Percentiles rank a stretch among this genome's conserved stretches.
phyloP scores from a whole-genome alignment of 2,888 invertebrate genomes.

The Dyspetes luteomarginatus region DNA sequence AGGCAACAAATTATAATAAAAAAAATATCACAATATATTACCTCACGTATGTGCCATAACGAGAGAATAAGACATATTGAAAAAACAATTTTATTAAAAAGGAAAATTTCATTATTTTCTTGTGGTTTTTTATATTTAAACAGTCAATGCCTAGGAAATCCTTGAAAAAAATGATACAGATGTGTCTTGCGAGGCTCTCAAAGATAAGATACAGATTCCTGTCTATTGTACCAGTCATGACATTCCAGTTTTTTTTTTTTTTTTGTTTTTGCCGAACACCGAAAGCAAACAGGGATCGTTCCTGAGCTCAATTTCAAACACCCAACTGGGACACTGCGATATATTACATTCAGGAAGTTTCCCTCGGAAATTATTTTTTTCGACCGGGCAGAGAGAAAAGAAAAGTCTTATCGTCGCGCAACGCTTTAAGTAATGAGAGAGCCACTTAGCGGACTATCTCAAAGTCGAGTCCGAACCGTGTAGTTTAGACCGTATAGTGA shows the following conservation, averaged over 20 bases:
- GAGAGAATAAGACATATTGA: no score
- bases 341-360: constrained; percentile 2
- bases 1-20: no score
- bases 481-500: not conserved
- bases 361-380: constrained; percentile 35
- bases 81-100: no score
- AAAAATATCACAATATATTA: no score
- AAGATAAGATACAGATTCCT: constrained; percentile 35
- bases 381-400: constrained; percentile 16
- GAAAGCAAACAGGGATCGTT: constrained; percentile 40
- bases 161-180: not conserved
- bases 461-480: constrained; percentile 30
- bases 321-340: not conserved
- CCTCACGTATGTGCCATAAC: no score
- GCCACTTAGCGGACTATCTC: constrained; percentile 61
- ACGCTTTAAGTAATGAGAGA: constrained; percentile 61
- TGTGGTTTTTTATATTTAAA: no score
- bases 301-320: constrained; percentile 26
- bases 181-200: not conserved
- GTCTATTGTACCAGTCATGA: not conserved
- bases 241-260: not conserved
- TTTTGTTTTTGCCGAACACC: not conserved
- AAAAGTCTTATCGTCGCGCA: constrained; percentile 51
- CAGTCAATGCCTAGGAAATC: not conserved
- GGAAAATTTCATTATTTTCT: no score